These are phyloP conservation scores for Thermophis baileyi DNA, from an alignment of 2,113 vertebrate genomes.

Conservation along the genomic window DNA sequence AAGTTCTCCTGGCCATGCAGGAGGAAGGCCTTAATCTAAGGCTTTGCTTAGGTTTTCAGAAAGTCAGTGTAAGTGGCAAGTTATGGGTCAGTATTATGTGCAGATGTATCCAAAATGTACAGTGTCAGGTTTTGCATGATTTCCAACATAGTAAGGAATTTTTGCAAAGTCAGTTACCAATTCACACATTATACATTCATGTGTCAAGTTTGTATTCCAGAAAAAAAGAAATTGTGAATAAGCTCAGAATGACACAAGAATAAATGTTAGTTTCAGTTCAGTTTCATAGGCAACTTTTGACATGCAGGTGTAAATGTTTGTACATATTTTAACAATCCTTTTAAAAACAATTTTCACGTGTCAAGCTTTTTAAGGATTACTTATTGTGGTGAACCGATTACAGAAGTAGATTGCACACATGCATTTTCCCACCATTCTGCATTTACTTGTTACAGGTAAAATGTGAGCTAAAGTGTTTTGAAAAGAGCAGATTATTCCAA, in stretches of 20 bases:
- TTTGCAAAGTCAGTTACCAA: not conserved
- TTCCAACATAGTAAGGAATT: not conserved
- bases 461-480: not conserved
- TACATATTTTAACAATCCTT: not conserved
- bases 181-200: not conserved
- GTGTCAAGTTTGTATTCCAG: not conserved
- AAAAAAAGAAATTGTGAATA: not conserved
- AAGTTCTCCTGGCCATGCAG: not conserved
- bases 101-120: not conserved
- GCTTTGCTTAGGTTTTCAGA: not conserved
- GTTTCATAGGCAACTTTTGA: not conserved
- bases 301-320: not conserved
- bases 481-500: not conserved
- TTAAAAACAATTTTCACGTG: not conserved
- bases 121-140: not conserved
- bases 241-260: not conserved
- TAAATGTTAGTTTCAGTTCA: not conserved
- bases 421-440: not conserved
- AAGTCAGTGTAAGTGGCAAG: not conserved
- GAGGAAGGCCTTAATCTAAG: not conserved
- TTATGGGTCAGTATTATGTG: not conserved
- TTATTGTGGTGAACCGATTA: not conserved
- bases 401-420: not conserved
- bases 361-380: not conserved
- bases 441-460: not conserved